Evolutionary conservation across 2,888 invertebrate species (phyloP).

Genomic region (Toxonevra muliebris): DNA sequence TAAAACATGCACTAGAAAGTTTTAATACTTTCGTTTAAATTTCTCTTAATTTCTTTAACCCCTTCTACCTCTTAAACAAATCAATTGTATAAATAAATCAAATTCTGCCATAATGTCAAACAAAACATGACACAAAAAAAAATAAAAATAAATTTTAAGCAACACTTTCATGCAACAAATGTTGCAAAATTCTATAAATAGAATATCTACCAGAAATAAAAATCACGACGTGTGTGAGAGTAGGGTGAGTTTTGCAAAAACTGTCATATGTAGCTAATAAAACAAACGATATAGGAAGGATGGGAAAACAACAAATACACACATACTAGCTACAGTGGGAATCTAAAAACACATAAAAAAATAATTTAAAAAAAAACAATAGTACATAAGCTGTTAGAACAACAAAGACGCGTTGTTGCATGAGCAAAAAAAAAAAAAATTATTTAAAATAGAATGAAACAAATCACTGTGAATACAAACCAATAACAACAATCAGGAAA

Average conservation of each 20-base stretch:
- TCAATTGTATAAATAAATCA: conserved; percentile 5
- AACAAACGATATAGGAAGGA: neutral
- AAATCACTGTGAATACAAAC: too few relatives aligned
- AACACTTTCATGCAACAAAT: conserved; percentile 55
- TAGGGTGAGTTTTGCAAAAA: too few relatives aligned
- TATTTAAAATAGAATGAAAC: neutral
- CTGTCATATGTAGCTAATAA: too few relatives aligned
- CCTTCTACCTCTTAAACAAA: neutral
- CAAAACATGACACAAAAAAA: neutral
- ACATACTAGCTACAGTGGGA: neutral
- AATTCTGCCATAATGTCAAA: conserved; percentile 9
- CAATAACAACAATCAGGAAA: neutral
- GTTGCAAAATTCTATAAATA: conserved; percentile 30
- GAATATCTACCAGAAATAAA: too few relatives aligned
- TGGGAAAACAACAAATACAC: neutral
- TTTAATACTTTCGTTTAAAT: too few relatives aligned
- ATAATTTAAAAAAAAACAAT: neutral
- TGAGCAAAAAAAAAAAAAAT: neutral
- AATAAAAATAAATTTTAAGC: conserved; percentile 43
- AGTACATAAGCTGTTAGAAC: conserved; percentile 20
- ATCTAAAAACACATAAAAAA: neutral
- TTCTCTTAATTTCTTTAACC: too few relatives aligned
- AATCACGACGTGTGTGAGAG: too few relatives aligned
- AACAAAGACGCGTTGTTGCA: conserved; percentile 16
- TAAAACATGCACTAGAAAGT: too few relatives aligned